phyloP scores from a whole-genome alignment of 2,888 invertebrate genomes.

The Pilophorus perplexus region DNA sequence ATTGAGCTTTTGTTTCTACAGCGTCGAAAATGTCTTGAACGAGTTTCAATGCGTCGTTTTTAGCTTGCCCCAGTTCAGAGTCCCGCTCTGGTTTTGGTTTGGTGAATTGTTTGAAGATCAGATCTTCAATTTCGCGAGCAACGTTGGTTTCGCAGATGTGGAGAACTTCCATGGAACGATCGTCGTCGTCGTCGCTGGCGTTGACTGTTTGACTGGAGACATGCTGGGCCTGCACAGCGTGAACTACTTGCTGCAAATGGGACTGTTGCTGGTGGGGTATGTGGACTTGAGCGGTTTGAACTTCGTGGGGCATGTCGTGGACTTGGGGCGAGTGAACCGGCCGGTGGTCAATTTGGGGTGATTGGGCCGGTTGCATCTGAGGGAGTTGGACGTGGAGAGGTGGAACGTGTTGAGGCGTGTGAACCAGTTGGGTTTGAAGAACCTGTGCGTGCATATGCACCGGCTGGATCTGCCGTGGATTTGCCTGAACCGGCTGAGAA shows the following conservation, averaged over 20 bases:
- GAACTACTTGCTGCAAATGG: too few species aligned
- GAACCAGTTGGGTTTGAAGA: conserved; percentile 1
- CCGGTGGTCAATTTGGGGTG: neutral
- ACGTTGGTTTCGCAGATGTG: conserved; percentile 25
- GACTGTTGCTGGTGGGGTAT: neutral
- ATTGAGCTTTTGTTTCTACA: conserved; percentile 17
- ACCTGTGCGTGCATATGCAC: neutral
- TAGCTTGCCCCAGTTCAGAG: conserved; percentile 19
- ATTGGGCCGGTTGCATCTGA: neutral
- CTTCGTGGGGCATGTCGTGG: neutral
- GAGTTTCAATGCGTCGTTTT: conserved; percentile 24
- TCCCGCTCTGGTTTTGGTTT: conserved; percentile 26
- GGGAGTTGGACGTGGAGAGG: neutral
- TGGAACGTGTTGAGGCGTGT: neutral
- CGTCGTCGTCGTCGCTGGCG: conserved; percentile 10
- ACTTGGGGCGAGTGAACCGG: neutral
- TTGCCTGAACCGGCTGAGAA: neutral
- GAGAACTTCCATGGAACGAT: conserved; percentile 5
- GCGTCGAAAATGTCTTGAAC: conserved; percentile 35
- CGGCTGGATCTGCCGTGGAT: neutral
- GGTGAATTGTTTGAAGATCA: conserved; percentile 24
- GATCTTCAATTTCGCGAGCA: conserved; percentile 29
- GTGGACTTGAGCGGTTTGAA: neutral
- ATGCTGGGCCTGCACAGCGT: too few species aligned
- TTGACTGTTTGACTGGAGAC: conserved; percentile 1